Base-by-base conservation (phyloP, 2,888 invertebrate genomes). In the Caenorhabditis sp. region DNA sequence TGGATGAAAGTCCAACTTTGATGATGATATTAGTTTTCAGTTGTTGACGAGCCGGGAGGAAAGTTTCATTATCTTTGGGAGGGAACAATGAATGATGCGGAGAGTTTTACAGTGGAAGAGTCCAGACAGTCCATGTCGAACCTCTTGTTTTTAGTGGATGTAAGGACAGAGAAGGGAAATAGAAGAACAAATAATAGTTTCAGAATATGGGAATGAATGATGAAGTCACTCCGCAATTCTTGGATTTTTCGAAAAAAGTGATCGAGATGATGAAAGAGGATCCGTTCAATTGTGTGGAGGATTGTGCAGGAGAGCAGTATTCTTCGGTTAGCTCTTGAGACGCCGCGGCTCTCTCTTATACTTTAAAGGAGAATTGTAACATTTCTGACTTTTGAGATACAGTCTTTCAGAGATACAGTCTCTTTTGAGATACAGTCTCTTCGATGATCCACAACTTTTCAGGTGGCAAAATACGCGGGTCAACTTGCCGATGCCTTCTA, bases 261-360 rank as follows among this genome's bases (percentile, higher is more conserved):
- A 83, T 88, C 8, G 38, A 69, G 10, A 69, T 87, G 47, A 89
- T 87, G 84, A 84, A 80, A 22, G 76, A 84, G 10, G 80, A 86
- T 12, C 90, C 90, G 19, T 90, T 89, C 63, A 84, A 85, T 64
- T 90, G 88, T 61, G 81, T 82, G 5, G 76, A 64, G 1, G 84
- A 84, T 28, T 84, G 84, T 61, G 74, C 74, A 3, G 70, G 44
- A 10, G 44, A 47, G 3, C n/a, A 64, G 41, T 74, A 74, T 41
- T 70, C 69, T 1, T 51, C 68, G 59, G 82, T 68, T 19, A 14
- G 70, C 66, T 22, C 12, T 38, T 38, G 38, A 10, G 12, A 38
- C 12, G 2, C 12, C 12, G 8, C 10, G 12, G 6, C 12, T 38
- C 6, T n/a, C n/a, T n/a, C n/a, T n/a, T n/a, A n/a, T n/a, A n/a